Base-by-base conservation (phyloP, 2,113 vertebrate genomes). In the Phrynocephalus versicolor region DNA sequence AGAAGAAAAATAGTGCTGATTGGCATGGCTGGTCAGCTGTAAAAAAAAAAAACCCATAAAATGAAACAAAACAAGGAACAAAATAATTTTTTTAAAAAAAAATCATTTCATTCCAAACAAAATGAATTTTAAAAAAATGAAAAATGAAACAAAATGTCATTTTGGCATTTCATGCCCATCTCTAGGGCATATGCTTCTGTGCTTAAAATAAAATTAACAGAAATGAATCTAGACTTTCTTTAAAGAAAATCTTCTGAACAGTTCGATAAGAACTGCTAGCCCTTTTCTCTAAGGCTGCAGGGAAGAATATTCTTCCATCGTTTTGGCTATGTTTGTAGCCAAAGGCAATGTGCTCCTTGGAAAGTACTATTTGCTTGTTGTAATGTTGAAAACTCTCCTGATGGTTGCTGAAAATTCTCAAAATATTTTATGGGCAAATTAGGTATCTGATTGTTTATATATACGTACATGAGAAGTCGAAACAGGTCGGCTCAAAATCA, bases 151-250 rank as follows among this genome's bases (percentile, higher is more conserved):
- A n/a, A n/a, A n/a, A n/a, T n/a, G n/a, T n/a, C n/a, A 15, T 30
- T 39, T 71, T 71, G 33, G 18, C 33, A 58, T 19, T 35, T 18
- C 19, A 35, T 39, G 33, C n/a, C 33, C 16, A 39, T 72, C 39
- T 19, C 23, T 37, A 60, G 58, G 21, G 85, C 4, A 1, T 86
- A 89, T 87, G 88, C 90, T 81, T 10, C 86, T 71, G 74, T 72
- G 82, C 41, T 74, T 41, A 51, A 75, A 51, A 51, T 41, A 51
- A 51, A 74, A 51, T 51, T 51, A 51, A 51, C 83, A 84, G 85
- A 93, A 86, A 75, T 62, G 39, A 13, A 65, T 76, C 3, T 75
- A 5, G 30, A 2, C 30, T 41, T 6, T 8, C 27, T 62, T 75
- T 51, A 16, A 30, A 19, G 16, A 55, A 51, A 51, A 45, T 51